Conservation (phyloP, 2,797 vertebrate species). For the Macropodus opercularis region DNA sequence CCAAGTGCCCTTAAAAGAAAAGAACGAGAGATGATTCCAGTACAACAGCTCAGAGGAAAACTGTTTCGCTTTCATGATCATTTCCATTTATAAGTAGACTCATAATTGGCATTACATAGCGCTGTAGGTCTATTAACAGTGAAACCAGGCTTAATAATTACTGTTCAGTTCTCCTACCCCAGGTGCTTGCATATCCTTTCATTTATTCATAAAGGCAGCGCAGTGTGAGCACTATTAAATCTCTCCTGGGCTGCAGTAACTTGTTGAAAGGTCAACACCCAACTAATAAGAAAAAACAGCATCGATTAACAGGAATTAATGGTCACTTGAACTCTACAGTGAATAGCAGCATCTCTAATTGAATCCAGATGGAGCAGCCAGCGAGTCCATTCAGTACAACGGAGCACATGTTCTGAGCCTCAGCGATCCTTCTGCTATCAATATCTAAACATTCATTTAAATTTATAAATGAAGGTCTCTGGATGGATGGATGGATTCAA, state of each 20-base stretch:
- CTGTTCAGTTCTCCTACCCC: conserved; percentile 31
- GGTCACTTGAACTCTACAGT: conserved; percentile 52
- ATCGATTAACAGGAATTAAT: conserved; percentile 71
- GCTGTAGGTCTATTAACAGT: conserved; percentile 33
- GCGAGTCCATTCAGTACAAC: conserved; percentile 12
- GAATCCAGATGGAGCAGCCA: conserved; percentile 50
- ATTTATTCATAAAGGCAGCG: conserved; percentile 77
- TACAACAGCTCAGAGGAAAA: conserved; percentile 19
- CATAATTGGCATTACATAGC: conserved; percentile 22
- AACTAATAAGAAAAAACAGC: conserved; percentile 67
- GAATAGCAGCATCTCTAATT: conserved; percentile 48
- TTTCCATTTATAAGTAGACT: conserved; percentile 16
- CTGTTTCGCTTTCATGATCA: conserved; percentile 32
- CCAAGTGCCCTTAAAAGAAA: conserved; percentile 34
- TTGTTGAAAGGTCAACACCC: conserved; percentile 72
- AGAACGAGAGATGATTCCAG: conserved; percentile 16
- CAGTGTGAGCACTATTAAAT: conserved; percentile 54
- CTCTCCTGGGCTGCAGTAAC: conserved; percentile 50
- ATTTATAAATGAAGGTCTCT: no score
- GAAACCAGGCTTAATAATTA: conserved; percentile 58
- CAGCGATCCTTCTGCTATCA: conserved; percentile 3
- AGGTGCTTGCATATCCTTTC: conserved; percentile 52
- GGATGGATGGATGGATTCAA: no score
- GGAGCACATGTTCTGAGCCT: conserved; percentile 12
- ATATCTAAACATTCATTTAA: conserved; percentile 1